A percentile compares a stretch with the other conserved stretches of the same genome.
Conservation (phyloP, 2,888 invertebrate species). For the Nephrotoma flavescens region DNA sequence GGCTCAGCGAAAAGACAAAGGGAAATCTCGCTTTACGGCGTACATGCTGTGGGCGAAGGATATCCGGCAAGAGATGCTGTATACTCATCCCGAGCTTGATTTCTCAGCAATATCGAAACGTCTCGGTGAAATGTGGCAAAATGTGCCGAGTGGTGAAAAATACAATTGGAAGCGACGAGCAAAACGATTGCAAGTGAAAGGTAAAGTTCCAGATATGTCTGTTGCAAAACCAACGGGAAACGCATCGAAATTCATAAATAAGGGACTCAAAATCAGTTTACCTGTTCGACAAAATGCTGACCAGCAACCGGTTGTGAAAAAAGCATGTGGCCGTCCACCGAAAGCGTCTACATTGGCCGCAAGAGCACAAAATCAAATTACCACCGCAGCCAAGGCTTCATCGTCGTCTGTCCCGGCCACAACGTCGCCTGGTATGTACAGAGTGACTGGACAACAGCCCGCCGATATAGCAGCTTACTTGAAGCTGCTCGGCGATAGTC, state of each 20-base stretch:
- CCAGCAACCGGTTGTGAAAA: conserved; percentile 8
- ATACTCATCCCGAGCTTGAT: conserved; percentile 60
- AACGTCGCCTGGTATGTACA: conserved; percentile 34
- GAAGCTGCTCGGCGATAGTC: conserved; percentile 80
- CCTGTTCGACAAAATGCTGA: not conserved
- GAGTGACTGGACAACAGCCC: conserved; percentile 60
- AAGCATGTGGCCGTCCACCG: not conserved
- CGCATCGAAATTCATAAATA: conserved; percentile 11
- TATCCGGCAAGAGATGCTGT: conserved; percentile 55
- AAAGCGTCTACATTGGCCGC: not conserved
- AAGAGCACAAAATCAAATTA: not conserved
- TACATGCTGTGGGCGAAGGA: conserved; percentile 88
- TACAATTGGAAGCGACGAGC: conserved; percentile 71
- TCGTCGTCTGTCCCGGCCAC: conserved; percentile 20
- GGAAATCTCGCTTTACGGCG: conserved; percentile 67
- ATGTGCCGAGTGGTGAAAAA: conserved; percentile 50
- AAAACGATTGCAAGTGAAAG: conserved; percentile 40
- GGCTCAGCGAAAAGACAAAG: conserved; percentile 64
- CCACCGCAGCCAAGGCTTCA: conserved; percentile 14
- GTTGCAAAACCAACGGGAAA: not conserved
- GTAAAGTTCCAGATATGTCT: conserved; percentile 11
- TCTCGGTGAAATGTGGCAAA: conserved; percentile 79
- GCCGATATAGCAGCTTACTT: conserved; percentile 88
- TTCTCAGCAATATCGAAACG: conserved; percentile 71
- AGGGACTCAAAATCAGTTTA: conserved; percentile 4